Evolutionary conservation across 2,888 invertebrate species (phyloP).

Genomic region (Xylophagus ater): DNA sequence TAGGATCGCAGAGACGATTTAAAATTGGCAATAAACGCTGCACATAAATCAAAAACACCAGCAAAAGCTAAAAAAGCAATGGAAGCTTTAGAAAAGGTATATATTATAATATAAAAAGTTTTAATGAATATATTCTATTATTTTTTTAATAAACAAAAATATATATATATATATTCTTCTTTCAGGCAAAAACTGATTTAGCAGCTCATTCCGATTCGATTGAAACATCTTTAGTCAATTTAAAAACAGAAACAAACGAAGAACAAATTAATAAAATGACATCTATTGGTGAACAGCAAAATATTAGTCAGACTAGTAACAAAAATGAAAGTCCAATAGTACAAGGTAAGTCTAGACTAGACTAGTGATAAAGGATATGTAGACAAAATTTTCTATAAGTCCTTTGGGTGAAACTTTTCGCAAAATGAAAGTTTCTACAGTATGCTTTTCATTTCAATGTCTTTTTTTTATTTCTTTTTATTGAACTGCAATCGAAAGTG

Average conservation of each 20-base stretch:
- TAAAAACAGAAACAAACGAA: slow-evolving; percentile 20
- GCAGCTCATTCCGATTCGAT: slow-evolving; percentile 34
- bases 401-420: no score
- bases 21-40: slow-evolving; percentile 20
- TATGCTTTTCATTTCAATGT: no score
- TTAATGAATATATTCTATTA: no score
- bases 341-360: slow-evolving; percentile 8
- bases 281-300: slow-evolving; percentile 9
- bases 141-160: slow-evolving; percentile 2
- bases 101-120: not conserved
- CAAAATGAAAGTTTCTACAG: no score
- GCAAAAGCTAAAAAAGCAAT: slow-evolving; percentile 17
- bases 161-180: not conserved
- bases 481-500: no score
- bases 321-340: slow-evolving; percentile 11
- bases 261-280: slow-evolving; percentile 6
- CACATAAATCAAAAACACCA: slow-evolving; percentile 18
- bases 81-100: slow-evolving; percentile 20
- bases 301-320: slow-evolving; percentile 1
- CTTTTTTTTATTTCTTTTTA: no score
- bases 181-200: slow-evolving; percentile 35
- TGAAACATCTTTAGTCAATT: slow-evolving; percentile 32
- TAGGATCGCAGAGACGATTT: slow-evolving; percentile 22
- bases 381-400: no score
- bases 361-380: no score